phyloP scores from a whole-genome alignment of 1,140 invertebrate species.

The Chionoecetes opilio region DNA sequence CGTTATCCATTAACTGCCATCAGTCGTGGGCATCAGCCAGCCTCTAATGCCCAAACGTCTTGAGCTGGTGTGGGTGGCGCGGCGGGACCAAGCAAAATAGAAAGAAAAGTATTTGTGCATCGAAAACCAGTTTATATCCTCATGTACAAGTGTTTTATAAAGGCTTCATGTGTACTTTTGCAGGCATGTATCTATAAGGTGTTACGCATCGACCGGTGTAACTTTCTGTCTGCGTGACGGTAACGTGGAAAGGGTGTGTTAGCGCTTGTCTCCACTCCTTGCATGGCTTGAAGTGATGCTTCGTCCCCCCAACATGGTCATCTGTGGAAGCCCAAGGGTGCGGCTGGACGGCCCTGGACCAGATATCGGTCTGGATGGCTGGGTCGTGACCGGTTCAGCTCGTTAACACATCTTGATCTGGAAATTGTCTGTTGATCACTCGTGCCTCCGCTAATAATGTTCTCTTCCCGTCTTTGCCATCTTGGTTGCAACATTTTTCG shows the following conservation, averaged over 20 bases:
- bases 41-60: conserved; percentile 31
- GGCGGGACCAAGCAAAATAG: not conserved
- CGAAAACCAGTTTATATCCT: not conserved
- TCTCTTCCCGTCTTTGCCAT: not conserved
- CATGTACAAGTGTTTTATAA: not conserved
- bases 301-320: not conserved
- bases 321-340: not conserved
- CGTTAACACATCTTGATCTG: conserved; percentile 72
- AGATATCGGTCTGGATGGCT: conserved; percentile 65
- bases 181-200: not conserved
- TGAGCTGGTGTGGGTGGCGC: conserved; percentile 19
- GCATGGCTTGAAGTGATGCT: not conserved
- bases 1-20: conserved; percentile 66
- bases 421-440: conserved; percentile 56
- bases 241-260: not conserved
- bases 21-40: conserved; percentile 48
- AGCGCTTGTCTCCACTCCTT: not conserved
- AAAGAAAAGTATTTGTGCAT: not conserved
- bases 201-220: not conserved
- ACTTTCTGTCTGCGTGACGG: not conserved
- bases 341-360: conserved; percentile 43
- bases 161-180: not conserved
- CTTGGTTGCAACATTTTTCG: not conserved
- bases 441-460: conserved; percentile 59
- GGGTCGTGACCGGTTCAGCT: conserved; percentile 58